Percentiles rank a stretch among this genome's conserved stretches.
Conservation (phyloP, 2,113 vertebrate species). For the Neomonachus schauinslandi region DNA sequence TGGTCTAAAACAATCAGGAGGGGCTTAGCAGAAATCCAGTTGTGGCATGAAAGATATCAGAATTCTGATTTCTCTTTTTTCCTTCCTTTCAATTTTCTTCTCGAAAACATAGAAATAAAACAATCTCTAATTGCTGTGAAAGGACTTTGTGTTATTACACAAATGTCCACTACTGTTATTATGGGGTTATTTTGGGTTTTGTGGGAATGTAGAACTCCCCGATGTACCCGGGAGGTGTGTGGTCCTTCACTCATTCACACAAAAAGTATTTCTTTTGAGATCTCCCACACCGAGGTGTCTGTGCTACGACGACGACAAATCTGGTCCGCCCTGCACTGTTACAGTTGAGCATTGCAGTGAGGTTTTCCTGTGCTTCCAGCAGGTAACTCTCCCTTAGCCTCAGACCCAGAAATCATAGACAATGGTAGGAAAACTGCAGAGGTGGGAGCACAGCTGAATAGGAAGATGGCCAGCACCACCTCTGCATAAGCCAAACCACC, state of each 20-base stretch:
- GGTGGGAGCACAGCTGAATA: not conserved
- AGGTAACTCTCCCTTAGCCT: not conserved
- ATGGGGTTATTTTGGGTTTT: not conserved
- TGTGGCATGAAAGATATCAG: not conserved
- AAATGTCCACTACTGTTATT: not conserved
- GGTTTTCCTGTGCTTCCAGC: not conserved
- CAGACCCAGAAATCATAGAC: not conserved
- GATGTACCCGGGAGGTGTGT: not conserved
- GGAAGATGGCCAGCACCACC: not conserved
- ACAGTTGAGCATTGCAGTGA: not conserved
- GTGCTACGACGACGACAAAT: not conserved
- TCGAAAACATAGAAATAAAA: not conserved
- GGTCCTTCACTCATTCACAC: not conserved
- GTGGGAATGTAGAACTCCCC: not conserved
- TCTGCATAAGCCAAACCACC: not conserved
- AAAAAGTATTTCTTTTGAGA: not conserved
- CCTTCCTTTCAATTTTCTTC: slow-evolving; percentile 2
- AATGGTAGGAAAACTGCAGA: not conserved
- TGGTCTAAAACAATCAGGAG: not conserved
- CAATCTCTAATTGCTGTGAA: not conserved
- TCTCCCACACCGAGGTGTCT: not conserved
- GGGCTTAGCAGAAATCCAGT: not conserved
- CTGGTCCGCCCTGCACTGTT: not conserved
- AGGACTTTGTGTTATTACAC: not conserved
- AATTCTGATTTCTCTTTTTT: not conserved